Base-by-base conservation (phyloP, 1,140 invertebrate genomes). In the Tetraneura akinire region DNA sequence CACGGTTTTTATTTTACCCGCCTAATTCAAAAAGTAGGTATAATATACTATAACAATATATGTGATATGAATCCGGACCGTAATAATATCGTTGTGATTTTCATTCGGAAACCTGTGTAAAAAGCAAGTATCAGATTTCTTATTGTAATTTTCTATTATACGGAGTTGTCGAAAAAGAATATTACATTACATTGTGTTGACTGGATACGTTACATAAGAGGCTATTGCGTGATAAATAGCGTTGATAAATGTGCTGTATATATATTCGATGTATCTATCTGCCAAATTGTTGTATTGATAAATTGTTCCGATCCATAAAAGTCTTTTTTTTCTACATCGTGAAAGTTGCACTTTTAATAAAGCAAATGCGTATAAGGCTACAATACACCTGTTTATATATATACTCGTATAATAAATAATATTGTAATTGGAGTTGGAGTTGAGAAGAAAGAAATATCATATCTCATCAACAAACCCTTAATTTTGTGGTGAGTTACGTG, bases 371-470 rank as follows among this genome's bases (percentile, higher is more conserved):
- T 23, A 13, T n/a, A n/a, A 60, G 29, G 29, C 14, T 14, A 23
- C 9, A 26, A 26, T 60, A 26, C 6, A 1, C 13, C n/a, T n/a
- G n/a, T n/a, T n/a, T n/a, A n/a, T n/a, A n/a, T n/a, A n/a, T n/a
- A n/a, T n/a, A n/a, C n/a, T n/a, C n/a, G n/a, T n/a, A n/a, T n/a
- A n/a, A 14, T 16, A 26, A 60, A 53, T 16, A 60, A 29, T 29
- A 14, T 26, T 60, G 57, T 60, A 60, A 60, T 60, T 60, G 14
- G 26, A 60, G 14, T 60, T n/a, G n/a, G n/a, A n/a, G n/a, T n/a
- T 13, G 5, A 16, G 23, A 4, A 6, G 14, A 8, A 57, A 21
- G 3, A 55, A 9, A 55, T n/a, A n/a, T 55, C 9, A n/a, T n/a
- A 10, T 23, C 21, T 60, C 0, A 14, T 21, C 26, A 60, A 16